A percentile compares a stretch with the other conserved stretches of the same genome.
Evolutionary conservation across 2,797 vertebrate genomes (phyloP).

Genomic region (Pangasius macronema): DNA sequence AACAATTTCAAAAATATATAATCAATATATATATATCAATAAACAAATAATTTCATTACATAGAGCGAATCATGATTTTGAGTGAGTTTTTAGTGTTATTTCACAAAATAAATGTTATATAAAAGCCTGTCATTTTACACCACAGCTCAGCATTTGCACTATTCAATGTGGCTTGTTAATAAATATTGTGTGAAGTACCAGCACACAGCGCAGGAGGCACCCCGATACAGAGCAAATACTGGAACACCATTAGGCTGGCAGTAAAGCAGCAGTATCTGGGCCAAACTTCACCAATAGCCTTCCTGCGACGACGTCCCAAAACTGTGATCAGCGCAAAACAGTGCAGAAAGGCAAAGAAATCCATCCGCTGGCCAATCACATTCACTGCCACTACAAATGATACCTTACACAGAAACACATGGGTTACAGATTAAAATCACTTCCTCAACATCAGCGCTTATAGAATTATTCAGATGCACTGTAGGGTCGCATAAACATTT

Average conservation of each 20-base stretch:
- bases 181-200: constrained; percentile 63
- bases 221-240: constrained; percentile 79
- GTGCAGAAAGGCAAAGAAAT: constrained; percentile 74
- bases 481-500: constrained; percentile 2
- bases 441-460: neutral
- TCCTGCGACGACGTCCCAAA: constrained; percentile 71
- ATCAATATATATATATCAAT: no score
- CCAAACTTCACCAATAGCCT: constrained; percentile 82
- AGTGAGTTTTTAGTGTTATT: neutral
- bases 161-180: neutral
- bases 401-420: constrained; percentile 62
- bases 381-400: constrained; percentile 76
- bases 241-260: constrained; percentile 72
- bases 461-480: neutral
- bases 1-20: neutral
- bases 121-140: neutral
- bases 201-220: constrained; percentile 76
- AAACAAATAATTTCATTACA: neutral
- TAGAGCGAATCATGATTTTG: neutral
- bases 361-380: constrained; percentile 76
- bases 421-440: neutral
- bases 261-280: constrained; percentile 80
- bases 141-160: no score
- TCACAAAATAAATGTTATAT: neutral
- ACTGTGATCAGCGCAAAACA: constrained; percentile 73